Evolutionary conservation across 1,140 invertebrate genomes (phyloP).

Genomic region (Venustaconcha ellipsiformis): DNA sequence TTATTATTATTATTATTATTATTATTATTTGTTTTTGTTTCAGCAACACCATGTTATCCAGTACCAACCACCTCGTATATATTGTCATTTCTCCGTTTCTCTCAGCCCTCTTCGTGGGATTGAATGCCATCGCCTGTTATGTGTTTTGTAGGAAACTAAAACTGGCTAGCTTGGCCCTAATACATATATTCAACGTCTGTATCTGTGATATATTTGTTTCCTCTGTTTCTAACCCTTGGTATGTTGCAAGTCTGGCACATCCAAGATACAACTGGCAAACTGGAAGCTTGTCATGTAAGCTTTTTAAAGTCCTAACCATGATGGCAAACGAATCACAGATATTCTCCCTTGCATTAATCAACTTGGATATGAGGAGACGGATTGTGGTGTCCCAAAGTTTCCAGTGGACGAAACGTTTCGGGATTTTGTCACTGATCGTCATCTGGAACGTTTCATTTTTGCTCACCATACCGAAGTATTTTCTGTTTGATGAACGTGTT

Average conservation of each 20-base stretch:
- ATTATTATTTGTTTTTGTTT: too few species aligned
- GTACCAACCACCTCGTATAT: slow-evolving; percentile 11
- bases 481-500: slow-evolving; percentile 12
- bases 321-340: slow-evolving; percentile 18
- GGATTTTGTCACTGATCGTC: background rate
- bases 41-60: background rate
- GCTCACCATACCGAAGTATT: slow-evolving; percentile 2
- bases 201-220: slow-evolving; percentile 24
- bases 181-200: slow-evolving; percentile 20
- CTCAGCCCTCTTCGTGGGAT: slow-evolving; percentile 7
- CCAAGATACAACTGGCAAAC: slow-evolving; percentile 15
- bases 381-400: background rate
- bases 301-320: slow-evolving; percentile 26
- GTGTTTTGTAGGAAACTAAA: slow-evolving; percentile 8
- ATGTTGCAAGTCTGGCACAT: slow-evolving; percentile 11
- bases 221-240: slow-evolving; percentile 19
- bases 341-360: slow-evolving; percentile 13
- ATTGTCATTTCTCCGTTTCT: slow-evolving; percentile 18
- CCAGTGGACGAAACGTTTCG: slow-evolving; percentile 22
- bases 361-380: slow-evolving; percentile 4
- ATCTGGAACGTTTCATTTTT: slow-evolving; percentile 3
- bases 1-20: too few species aligned
- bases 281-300: slow-evolving; percentile 8
- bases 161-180: slow-evolving; percentile 2
- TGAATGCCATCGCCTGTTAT: slow-evolving; percentile 13